Base-by-base conservation (phyloP, 2,888 invertebrate genomes). In the Zygothrica quintamaculata region DNA sequence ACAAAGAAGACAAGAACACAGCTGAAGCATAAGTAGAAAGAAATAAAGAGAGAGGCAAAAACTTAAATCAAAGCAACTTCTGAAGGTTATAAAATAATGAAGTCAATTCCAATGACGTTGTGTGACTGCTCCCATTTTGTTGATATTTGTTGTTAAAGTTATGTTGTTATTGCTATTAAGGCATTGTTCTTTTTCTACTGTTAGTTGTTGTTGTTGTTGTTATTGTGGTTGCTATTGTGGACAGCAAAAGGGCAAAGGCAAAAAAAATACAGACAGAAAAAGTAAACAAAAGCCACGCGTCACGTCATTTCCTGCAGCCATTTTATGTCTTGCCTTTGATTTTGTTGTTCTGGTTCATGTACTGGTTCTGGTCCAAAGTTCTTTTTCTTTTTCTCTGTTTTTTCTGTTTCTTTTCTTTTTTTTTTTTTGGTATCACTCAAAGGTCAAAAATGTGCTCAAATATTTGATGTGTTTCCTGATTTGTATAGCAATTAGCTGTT, bases 221-320 rank as follows among this genome's bases (percentile, higher is more conserved):
- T 60, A 18, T 33, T 66, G 43, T 39, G 48, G 44, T 47, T 50
- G 31, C 64, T 69, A 44, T 55, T 62, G 55, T 62, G 48, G 51
- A 62, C 65, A 62, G 75, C 68, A 62, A 67, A 66, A 68, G 57
- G 62, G 66, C 59, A 59, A 12, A 34, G 39, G 29, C 36, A 40
- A 16, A n/a, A n/a, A n/a, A n/a, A n/a, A n/a, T n/a, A n/a, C n/a
- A n/a, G 18, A 22, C 56, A 55, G 50, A 26, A 52, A 56, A 61
- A 60, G 50, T 65, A 79, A 78, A 78, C 84, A 77, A 77, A 80
- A 65, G 65, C 67, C 53, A 53, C 76, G 71, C 68, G 74, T 80
- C 77, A 78, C 67, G 77, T 71, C 77, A 64, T 84, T 74, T 85
- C 86, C 80, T 65, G 77, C 84, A 77, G 82, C 74, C 60, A 77